Percentiles rank a stretch among this genome's conserved stretches.
These are phyloP conservation scores for Cosmorhoe ocellata DNA, from an alignment of 2,888 invertebrate genomes.

Conservation along the genomic window DNA sequence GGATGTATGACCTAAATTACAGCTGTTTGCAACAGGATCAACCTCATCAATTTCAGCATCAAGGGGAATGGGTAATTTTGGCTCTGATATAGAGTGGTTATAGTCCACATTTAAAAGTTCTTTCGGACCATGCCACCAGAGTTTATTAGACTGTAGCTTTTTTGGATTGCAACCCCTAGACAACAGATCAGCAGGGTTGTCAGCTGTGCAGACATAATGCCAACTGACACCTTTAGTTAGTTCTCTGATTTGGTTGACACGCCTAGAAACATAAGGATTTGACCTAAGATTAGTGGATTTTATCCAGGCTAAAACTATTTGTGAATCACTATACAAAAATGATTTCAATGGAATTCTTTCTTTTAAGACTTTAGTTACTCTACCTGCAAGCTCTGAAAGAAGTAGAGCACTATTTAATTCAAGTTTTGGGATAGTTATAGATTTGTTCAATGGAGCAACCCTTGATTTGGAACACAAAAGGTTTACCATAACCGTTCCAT, in stretches of 20 bases:
- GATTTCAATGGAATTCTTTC: not conserved
- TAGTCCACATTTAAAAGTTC: not conserved
- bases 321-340: not conserved
- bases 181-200: not conserved
- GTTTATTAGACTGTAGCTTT: not conserved
- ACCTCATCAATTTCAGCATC: not conserved
- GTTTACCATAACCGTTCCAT: not conserved
- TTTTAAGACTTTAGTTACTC: not conserved
- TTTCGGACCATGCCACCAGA: not conserved
- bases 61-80: not conserved
- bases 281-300: not conserved
- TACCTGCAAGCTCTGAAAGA: not conserved
- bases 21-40: not conserved
- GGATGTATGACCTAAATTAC: not conserved
- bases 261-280: not conserved
- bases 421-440: not conserved
- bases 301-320: not conserved
- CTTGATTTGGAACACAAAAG: constrained; percentile 1
- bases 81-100: not conserved
- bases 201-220: not conserved
- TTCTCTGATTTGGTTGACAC: not conserved
- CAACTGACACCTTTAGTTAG: not conserved
- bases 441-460: not conserved
- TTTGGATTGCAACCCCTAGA: not conserved
- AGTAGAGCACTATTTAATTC: not conserved